Percentiles rank a stretch among this genome's conserved stretches.
phyloP scores from a whole-genome alignment of 2,888 invertebrate genomes.

The Acholoe squamosa region DNA sequence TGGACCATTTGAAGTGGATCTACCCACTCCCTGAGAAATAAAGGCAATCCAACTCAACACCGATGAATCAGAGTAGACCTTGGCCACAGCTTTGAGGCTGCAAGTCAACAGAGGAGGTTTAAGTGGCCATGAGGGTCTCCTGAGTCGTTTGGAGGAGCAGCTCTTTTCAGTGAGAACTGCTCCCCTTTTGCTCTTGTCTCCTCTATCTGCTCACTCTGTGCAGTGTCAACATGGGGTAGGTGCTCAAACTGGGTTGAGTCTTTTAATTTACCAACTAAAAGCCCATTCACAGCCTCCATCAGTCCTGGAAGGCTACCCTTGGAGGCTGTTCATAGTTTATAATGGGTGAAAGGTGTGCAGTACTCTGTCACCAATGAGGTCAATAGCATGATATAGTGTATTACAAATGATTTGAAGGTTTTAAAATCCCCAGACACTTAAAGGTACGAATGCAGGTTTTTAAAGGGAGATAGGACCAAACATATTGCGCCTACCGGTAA shows the following conservation, averaged over 20 bases:
- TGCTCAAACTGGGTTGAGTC: neutral
- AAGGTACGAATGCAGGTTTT: too few species aligned
- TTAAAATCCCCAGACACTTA: too few species aligned
- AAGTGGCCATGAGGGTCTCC: neutral
- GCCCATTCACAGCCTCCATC: neutral
- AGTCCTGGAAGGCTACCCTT: too few species aligned
- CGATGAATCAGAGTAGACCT: neutral
- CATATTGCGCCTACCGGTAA: too few species aligned
- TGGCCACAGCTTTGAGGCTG: neutral
- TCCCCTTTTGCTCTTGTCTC: neutral
- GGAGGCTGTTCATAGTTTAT: too few species aligned
- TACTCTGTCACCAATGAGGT: too few species aligned
- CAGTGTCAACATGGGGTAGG: neutral
- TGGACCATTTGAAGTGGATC: neutral
- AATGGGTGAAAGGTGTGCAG: too few species aligned
- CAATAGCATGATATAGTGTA: too few species aligned
- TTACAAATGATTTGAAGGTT: too few species aligned
- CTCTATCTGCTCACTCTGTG: neutral
- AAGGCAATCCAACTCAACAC: neutral
- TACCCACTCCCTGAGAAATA: neutral
- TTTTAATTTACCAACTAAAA: conserved; percentile 27
- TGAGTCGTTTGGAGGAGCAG: conserved; percentile 11
- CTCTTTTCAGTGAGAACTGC: conserved; percentile 1
- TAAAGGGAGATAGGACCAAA: too few species aligned
- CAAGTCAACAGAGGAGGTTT: conserved; percentile 26